Conservation (phyloP, 2,797 vertebrate genomes). For the Anableps anableps region DNA sequence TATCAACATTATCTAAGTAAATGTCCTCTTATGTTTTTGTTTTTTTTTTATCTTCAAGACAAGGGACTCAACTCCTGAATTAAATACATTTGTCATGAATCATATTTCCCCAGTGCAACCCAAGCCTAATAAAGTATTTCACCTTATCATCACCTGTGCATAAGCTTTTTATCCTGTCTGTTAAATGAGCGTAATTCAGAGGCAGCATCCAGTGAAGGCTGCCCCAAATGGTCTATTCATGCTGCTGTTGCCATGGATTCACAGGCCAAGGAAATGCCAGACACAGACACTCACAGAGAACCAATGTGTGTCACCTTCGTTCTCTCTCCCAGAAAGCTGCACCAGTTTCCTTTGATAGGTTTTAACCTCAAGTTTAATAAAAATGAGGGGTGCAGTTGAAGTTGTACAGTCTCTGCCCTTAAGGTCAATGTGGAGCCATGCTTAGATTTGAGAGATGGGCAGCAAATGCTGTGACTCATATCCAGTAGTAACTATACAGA, state of each 20-base stretch:
- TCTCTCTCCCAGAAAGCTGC: conserved; percentile 50
- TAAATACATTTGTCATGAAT: background rate
- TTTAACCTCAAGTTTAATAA: conserved; percentile 37
- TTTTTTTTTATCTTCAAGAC: background rate
- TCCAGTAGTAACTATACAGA: conserved; percentile 57
- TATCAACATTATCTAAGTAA: background rate
- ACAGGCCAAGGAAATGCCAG: conserved; percentile 49
- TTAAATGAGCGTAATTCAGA: conserved; percentile 39
- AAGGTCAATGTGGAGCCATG: conserved; percentile 17
- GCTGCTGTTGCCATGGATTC: conserved; percentile 75
- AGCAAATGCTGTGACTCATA: conserved; percentile 26
- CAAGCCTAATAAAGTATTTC: conserved; percentile 7
- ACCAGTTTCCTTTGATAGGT: conserved; percentile 23
- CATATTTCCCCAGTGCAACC: too few species aligned
- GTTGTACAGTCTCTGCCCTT: conserved; percentile 3
- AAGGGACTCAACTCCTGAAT: background rate
- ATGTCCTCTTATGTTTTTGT: background rate
- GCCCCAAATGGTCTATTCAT: conserved; percentile 71
- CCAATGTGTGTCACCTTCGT: conserved; percentile 70
- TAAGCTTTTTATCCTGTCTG: conserved; percentile 25
- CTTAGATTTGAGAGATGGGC: conserved; percentile 16
- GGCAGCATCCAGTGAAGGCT: conserved; percentile 35
- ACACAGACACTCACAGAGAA: conserved; percentile 65
- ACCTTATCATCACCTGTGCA: conserved; percentile 2
- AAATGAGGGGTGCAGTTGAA: conserved; percentile 15